These are phyloP conservation scores for Tachycineta bicolor DNA, from an alignment of 2,113 vertebrate species.

Conservation along the genomic window DNA sequence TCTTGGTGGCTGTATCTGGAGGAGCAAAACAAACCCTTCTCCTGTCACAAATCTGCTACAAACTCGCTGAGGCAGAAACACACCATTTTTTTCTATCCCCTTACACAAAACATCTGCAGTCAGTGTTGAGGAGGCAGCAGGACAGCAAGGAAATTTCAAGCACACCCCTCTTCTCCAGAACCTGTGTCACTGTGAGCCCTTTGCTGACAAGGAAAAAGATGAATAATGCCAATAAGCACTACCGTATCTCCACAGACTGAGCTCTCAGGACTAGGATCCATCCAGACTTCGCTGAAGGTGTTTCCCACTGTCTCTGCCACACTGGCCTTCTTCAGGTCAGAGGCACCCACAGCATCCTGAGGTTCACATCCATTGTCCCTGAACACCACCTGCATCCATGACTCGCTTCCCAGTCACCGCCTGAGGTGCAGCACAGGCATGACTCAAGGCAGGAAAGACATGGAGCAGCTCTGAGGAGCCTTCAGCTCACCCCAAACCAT, in stretches of 20 bases:
- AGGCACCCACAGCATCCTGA: neutral
- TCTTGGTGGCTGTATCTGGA: neutral
- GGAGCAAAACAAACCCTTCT: neutral
- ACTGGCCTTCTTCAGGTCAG: neutral
- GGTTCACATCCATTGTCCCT: neutral
- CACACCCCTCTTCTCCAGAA: neutral
- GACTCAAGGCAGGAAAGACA: neutral
- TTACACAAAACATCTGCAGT: neutral
- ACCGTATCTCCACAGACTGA: neutral
- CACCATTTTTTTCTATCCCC: neutral
- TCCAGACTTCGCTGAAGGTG: neutral
- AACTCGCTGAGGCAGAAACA: neutral
- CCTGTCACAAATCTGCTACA: neutral
- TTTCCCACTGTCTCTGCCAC: neutral
- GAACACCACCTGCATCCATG: neutral
- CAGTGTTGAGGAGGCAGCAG: neutral
- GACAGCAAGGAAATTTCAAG: neutral
- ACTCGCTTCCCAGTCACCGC: neutral
- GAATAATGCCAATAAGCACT: neutral
- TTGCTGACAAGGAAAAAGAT: neutral
- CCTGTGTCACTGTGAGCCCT: neutral
- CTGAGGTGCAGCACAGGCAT: neutral
- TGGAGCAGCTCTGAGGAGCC: neutral
- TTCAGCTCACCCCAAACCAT: accelerated
- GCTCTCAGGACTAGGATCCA: neutral